Base-by-base conservation (phyloP, 2,888 invertebrate species). In the Uloborus plumipes region DNA sequence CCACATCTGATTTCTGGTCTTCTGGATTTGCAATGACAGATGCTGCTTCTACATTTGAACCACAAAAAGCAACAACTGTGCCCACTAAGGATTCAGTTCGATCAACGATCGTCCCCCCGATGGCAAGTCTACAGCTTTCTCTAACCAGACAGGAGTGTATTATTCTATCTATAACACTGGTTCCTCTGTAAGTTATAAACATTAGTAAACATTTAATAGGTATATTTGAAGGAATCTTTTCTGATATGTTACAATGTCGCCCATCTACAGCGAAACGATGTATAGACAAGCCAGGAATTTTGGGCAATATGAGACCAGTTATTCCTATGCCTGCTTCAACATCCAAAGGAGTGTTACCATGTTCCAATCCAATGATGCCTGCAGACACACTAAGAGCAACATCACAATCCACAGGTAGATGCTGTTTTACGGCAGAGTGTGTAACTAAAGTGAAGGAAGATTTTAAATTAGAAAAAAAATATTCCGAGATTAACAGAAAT, bases 21-120 rank as follows among this genome's bases (percentile, higher is more conserved):
- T 75, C 51, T n/a, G 69, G 65, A 0, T 79, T 78, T 14, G 87
- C 77, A 16, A 88, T 73, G 22, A 87, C 67, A n/a, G 87, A 87
- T 26, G 86, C 86, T 9, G 87, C 86, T 64, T 81, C 70, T 58
- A 88, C 86, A 65, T 85, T 85, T 13, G 84, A 79, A 26, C 87
- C 87, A 64, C 66, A 72, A 47, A 85, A 82, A 1, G 79, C 85
- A 31, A 84, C 11, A 1, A 59, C 72, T 3, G 73, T 72, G 39
- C 71, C 72, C n/a, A 47, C 16, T 16, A 26, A 14, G 1, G 62
- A 59, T n/a, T 61, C 66, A 20, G 74, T 20, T 26, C 70, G 69
- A n/a, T 78, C 74, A 7, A 76, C 65, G 4, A 83, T 53, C 15
- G 79, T 72, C 1, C 85, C 85, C 14, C 85, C 85, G 47, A 85